Conservation (phyloP, 1,140 invertebrate species). For the Brachionus angularis region DNA sequence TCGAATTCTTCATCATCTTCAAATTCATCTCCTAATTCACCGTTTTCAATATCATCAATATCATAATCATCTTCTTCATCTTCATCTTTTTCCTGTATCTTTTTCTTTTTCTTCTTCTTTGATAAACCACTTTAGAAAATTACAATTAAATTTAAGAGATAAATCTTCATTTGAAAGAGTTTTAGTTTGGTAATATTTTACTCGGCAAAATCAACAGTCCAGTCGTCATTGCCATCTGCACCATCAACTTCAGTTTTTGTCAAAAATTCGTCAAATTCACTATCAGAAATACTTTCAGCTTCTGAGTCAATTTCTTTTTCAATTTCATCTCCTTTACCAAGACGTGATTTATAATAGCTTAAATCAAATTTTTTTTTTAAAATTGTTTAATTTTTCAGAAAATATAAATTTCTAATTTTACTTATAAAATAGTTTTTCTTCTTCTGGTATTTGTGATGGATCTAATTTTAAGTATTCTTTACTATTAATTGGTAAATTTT, state of each 20-base stretch:
- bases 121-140: conserved; percentile 10
- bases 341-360: conserved; percentile 55
- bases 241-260: conserved; percentile 49
- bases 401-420: conserved; percentile 62
- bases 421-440: conserved; percentile 72
- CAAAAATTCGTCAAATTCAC: conserved; percentile 69
- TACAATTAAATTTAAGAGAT: too few relatives aligned
- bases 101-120: conserved; percentile 33
- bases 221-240: conserved; percentile 48
- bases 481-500: conserved; percentile 66
- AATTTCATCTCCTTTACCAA: conserved; percentile 47
- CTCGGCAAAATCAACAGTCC: conserved; percentile 50
- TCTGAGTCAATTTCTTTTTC: conserved; percentile 46
- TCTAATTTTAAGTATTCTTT: conserved; percentile 67
- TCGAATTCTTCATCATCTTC: conserved; percentile 31
- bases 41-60: conserved; percentile 42
- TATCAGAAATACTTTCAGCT: conserved; percentile 71
- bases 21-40: conserved; percentile 33
- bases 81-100: conserved; percentile 25
- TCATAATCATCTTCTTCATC: neutral
- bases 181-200: conserved; percentile 44
- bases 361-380: neutral
- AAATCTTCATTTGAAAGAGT: neutral
- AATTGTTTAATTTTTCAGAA: conserved; percentile 47
- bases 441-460: conserved; percentile 70